These are phyloP conservation scores for Troilus luridus DNA, from an alignment of 2,888 invertebrate species.

Conservation along the genomic window DNA sequence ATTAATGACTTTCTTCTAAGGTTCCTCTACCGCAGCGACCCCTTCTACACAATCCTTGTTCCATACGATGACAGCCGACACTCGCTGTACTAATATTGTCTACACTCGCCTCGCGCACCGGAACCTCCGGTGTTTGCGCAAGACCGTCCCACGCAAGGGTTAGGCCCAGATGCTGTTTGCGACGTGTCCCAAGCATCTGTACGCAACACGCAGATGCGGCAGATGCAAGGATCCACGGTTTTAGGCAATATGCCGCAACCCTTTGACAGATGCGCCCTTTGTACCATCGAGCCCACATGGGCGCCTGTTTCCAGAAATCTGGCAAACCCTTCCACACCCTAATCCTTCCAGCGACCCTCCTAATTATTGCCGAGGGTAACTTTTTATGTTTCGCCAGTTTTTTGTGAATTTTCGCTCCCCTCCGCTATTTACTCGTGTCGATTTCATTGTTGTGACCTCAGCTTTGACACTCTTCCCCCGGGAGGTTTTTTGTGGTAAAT, in stretches of 20 bases:
- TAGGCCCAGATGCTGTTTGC: constrained; percentile 59
- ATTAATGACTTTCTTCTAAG: not conserved
- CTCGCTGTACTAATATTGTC: not conserved
- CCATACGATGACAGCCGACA: not conserved
- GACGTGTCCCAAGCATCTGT: constrained; percentile 44
- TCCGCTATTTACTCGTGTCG: constrained; percentile 59
- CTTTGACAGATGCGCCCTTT: constrained; percentile 59
- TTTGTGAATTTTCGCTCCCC: constrained; percentile 32
- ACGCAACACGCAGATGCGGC: constrained; percentile 35
- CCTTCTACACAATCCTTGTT: not conserved
- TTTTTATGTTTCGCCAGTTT: constrained; percentile 21
- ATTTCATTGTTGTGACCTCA: constrained; percentile 64
- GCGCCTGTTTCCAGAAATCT: constrained; percentile 60
- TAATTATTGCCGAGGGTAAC: constrained; percentile 54
- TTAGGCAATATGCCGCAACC: constrained; percentile 58
- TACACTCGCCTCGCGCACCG: not conserved
- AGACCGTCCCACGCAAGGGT: constrained; percentile 56
- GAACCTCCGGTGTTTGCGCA: constrained; percentile 50
- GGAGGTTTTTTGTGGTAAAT: constrained; percentile 56
- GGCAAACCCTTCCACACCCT: constrained; percentile 60
- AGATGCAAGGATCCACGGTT: constrained; percentile 51
- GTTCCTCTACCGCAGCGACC: not conserved
- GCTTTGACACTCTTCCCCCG: constrained; percentile 57
- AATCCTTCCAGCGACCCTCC: constrained; percentile 52
- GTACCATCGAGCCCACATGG: constrained; percentile 28